A percentile compares a stretch with the other conserved stretches of the same genome.
phyloP scores from a whole-genome alignment of 1,140 invertebrate genomes.

The Oreohelix idahoensis region DNA sequence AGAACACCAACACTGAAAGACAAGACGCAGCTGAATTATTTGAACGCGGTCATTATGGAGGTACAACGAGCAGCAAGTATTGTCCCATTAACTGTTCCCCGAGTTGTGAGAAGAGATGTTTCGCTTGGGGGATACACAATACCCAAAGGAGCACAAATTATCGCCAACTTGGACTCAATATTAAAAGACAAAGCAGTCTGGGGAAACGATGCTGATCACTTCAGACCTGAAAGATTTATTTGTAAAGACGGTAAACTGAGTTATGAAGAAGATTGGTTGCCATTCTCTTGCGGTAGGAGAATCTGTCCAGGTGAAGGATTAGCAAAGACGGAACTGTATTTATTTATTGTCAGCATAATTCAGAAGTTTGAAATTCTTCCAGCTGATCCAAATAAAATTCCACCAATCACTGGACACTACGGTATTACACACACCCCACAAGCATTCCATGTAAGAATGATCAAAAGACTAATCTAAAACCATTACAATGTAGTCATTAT shows the following conservation, averaged over 20 bases:
- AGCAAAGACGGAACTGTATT: conserved; percentile 46
- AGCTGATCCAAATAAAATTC: neutral
- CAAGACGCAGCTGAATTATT: neutral
- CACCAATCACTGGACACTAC: neutral
- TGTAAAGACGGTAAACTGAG: neutral
- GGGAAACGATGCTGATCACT: neutral
- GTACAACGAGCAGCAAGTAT: neutral
- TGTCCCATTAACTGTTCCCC: neutral
- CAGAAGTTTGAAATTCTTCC: conserved; percentile 44
- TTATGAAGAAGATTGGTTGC: neutral
- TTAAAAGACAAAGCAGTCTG: neutral
- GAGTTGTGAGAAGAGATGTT: neutral
- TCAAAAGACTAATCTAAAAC: too few relatives aligned
- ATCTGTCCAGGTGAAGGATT: conserved; percentile 46
- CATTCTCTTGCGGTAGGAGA: conserved; percentile 37
- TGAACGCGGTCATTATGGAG: neutral
- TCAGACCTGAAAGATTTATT: conserved; percentile 15
- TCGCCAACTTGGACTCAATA: neutral
- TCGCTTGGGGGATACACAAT: neutral
- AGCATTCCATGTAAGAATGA: neutral
- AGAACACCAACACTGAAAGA: neutral
- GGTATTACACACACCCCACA: neutral
- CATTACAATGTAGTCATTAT: too few relatives aligned
- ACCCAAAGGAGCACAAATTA: neutral
- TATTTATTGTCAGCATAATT: conserved; percentile 41